Conservation (phyloP, 2,888 invertebrate species). For the Agriopis leucophaearia region DNA sequence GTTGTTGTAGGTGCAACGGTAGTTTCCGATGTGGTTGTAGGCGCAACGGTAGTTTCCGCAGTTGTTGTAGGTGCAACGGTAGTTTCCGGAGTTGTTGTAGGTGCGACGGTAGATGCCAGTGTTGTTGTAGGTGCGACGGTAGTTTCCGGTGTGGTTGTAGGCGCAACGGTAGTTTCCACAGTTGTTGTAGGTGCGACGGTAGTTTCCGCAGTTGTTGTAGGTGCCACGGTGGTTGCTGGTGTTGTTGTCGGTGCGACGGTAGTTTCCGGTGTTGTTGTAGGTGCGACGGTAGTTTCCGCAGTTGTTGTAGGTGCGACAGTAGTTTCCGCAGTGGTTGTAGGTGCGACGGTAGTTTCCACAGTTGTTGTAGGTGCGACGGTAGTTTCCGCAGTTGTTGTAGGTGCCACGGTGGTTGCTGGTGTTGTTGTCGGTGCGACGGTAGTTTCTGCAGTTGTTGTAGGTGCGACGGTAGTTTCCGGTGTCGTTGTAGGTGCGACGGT, state of each 20-base stretch:
- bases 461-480: neutral
- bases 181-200: conserved; percentile 22
- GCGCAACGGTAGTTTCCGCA: conserved; percentile 2
- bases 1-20: conserved; percentile 14
- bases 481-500: conserved; percentile 14
- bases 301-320: conserved; percentile 26
- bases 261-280: conserved; percentile 42
- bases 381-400: conserved; percentile 1
- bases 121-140: neutral
- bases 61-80: conserved; percentile 9
- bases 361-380: conserved; percentile 13
- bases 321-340: conserved; percentile 3
- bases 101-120: neutral
- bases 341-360: neutral
- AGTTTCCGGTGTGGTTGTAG: conserved; percentile 18
- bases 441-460: conserved; percentile 13
- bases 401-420: neutral
- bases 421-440: neutral
- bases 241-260: conserved; percentile 16
- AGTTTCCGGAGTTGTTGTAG: neutral
- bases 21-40: conserved; percentile 9
- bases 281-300: neutral
- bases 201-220: conserved; percentile 16
- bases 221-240: neutral
- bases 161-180: conserved; percentile 18